phyloP scores from a whole-genome alignment of 2,113 vertebrate species.

The Upupa epops region DNA sequence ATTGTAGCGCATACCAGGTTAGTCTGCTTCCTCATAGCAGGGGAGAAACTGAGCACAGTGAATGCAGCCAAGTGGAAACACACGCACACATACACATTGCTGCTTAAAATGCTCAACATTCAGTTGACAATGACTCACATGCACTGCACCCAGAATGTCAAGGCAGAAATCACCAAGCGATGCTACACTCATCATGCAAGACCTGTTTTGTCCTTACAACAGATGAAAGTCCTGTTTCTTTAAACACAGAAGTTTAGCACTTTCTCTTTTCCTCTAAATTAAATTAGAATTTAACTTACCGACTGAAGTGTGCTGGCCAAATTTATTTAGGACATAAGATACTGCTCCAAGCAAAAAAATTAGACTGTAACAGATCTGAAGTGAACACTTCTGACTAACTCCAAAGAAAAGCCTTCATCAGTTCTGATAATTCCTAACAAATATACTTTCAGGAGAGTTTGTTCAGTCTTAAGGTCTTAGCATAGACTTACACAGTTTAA shows the following conservation, averaged over 20 bases:
- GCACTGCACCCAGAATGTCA: background rate
- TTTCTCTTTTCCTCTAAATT: background rate
- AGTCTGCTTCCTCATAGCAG: background rate
- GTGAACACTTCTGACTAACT: background rate
- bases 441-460: background rate
- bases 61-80: background rate
- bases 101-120: background rate
- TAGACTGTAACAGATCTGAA: background rate
- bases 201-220: background rate
- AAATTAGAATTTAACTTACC: background rate
- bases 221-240: background rate
- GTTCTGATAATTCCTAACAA: background rate
- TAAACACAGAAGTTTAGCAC: background rate
- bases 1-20: background rate
- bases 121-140: fast-evolving
- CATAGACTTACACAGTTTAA: background rate
- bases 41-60: background rate
- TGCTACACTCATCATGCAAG: background rate
- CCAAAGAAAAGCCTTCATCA: background rate
- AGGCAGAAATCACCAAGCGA: background rate
- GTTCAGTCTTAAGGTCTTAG: background rate
- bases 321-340: background rate
- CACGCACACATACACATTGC: fast-evolving
- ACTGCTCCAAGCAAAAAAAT: background rate
- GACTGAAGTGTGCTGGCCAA: background rate